Evolutionary conservation across 2,888 invertebrate species (phyloP).

Genomic region (Xanthorhoe designata): DNA sequence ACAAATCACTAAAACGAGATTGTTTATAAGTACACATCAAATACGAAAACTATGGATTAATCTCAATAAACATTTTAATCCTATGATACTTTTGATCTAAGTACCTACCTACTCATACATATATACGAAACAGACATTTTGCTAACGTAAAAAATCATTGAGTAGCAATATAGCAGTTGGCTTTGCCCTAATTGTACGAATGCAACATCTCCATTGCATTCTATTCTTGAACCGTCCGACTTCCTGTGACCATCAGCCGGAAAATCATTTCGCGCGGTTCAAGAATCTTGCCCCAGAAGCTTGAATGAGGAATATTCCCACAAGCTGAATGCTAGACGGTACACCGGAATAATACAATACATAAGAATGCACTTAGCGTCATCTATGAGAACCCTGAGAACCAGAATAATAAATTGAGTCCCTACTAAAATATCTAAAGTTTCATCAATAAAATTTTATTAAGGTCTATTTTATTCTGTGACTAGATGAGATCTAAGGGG

Average conservation of each 20-base stretch:
- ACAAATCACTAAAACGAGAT: no score
- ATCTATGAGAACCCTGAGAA: not conserved
- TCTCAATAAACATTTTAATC: no score
- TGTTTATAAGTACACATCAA: no score
- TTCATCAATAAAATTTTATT: no score
- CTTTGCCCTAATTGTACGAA: slow-evolving; percentile 17
- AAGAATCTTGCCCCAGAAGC: slow-evolving; percentile 50
- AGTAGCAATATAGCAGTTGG: not conserved
- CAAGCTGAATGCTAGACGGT: slow-evolving; percentile 7
- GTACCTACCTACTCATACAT: not conserved
- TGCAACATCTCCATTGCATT: slow-evolving; percentile 16
- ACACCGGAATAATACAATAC: not conserved
- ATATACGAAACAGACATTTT: not conserved
- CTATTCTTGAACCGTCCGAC: slow-evolving; percentile 12
- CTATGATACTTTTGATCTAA: no score
- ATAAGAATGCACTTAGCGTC: not conserved
- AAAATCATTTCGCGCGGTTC: slow-evolving; percentile 41
- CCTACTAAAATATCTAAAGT: no score
- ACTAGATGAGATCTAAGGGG: no score
- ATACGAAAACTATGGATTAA: no score
- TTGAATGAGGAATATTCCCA: slow-evolving; percentile 49
- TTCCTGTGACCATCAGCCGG: slow-evolving; percentile 38
- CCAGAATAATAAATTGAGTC: no score
- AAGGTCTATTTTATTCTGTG: no score
- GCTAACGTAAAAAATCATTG: not conserved